Conservation (phyloP, 2,113 vertebrate genomes). For the Lepus europaeus region DNA sequence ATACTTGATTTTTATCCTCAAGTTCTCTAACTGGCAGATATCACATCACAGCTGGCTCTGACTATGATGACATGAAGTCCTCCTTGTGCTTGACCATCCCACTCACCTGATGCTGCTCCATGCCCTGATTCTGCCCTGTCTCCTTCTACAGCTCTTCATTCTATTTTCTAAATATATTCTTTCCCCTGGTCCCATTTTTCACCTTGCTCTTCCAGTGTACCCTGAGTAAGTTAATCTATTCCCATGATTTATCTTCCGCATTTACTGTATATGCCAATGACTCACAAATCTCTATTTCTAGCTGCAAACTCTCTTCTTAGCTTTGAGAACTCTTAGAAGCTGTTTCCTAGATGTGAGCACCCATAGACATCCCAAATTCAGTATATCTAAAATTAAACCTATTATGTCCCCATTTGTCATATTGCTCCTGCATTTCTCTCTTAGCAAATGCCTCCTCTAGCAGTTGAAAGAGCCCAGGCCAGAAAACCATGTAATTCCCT, state of each 20-base stretch:
- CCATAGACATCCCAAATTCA: slow-evolving; percentile 10
- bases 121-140: background rate
- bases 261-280: slow-evolving; percentile 58
- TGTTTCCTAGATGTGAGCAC: slow-evolving; percentile 47
- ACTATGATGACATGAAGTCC: background rate
- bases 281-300: slow-evolving; percentile 66
- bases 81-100: background rate
- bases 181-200: background rate
- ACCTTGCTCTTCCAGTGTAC: slow-evolving; percentile 1
- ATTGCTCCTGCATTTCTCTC: background rate
- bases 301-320: slow-evolving; percentile 30
- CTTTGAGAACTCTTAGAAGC: slow-evolving; percentile 54
- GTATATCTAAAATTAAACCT: slow-evolving; percentile 67
- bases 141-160: background rate
- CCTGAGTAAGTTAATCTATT: slow-evolving; percentile 38
- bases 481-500: background rate
- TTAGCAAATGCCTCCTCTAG: background rate
- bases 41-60: background rate
- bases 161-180: background rate
- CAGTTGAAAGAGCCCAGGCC: background rate
- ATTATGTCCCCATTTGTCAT: background rate
- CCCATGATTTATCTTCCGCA: slow-evolving; percentile 42
- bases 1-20: too few species aligned
- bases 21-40: background rate
- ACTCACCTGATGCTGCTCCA: background rate